A percentile compares a stretch with the other conserved stretches of the same genome.
Conservation (phyloP, 2,797 vertebrate species). For the Adelosebastes latens region DNA sequence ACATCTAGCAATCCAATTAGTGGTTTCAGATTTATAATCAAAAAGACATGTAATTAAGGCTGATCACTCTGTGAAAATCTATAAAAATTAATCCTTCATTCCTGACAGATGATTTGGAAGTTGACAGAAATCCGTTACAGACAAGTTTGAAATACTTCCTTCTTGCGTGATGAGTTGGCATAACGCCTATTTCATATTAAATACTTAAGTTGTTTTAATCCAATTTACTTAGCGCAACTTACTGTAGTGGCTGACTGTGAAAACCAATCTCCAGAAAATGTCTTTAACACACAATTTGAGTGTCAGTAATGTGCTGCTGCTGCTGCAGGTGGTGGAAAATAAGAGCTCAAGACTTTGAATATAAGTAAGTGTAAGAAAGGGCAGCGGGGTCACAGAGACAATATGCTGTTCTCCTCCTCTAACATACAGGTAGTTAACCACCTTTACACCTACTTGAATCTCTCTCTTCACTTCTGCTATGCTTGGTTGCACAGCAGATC, state of each 20-base stretch:
- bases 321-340: slow-evolving; percentile 9
- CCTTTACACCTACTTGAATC: slow-evolving; percentile 2
- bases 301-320: slow-evolving; percentile 40
- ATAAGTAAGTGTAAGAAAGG: not conserved
- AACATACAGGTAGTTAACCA: not conserved
- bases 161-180: slow-evolving; percentile 12
- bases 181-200: slow-evolving; percentile 9
- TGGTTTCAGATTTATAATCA: slow-evolving; percentile 20
- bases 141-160: slow-evolving; percentile 23
- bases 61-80: slow-evolving; percentile 40
- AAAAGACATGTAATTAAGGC: slow-evolving; percentile 40
- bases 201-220: slow-evolving; percentile 35
- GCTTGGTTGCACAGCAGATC: not conserved
- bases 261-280: slow-evolving; percentile 47
- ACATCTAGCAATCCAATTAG: slow-evolving; percentile 32
- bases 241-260: slow-evolving; percentile 30
- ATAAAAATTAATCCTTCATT: slow-evolving; percentile 20
- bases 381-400: slow-evolving; percentile 14
- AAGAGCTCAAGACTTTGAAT: slow-evolving; percentile 23
- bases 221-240: slow-evolving; percentile 19
- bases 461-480: slow-evolving; percentile 10
- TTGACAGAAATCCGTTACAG: slow-evolving; percentile 36
- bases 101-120: slow-evolving; percentile 8
- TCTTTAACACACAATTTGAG: slow-evolving; percentile 42
- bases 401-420: not conserved